Conservation (phyloP, 64 coral and sea anemone genomes). For the Montipora sp. region DNA sequence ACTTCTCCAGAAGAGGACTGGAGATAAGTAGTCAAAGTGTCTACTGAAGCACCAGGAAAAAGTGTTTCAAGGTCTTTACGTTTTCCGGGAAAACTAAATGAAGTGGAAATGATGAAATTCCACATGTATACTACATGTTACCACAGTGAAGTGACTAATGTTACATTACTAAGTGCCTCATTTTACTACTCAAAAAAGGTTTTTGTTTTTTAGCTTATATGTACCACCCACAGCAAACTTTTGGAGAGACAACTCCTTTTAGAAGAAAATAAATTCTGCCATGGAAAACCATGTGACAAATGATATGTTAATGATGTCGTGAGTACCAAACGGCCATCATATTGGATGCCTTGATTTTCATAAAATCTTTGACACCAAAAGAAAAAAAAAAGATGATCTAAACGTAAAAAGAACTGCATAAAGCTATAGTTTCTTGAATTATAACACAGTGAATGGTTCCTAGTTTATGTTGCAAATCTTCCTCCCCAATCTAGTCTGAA, state of each 20-base stretch:
- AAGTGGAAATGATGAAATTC: not conserved
- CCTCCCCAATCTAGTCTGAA: not conserved
- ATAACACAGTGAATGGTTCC: not conserved
- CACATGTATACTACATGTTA: not conserved
- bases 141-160: not conserved
- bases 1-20: conserved; percentile 44
- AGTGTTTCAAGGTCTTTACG: conserved; percentile 40
- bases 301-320: not conserved
- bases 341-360: not conserved
- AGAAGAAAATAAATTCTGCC: not conserved
- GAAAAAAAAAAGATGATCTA: not conserved
- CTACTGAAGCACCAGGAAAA: conserved; percentile 33
- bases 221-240: not conserved
- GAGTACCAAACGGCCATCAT: not conserved
- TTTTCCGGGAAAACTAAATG: conserved; percentile 1
- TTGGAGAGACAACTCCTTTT: conserved; percentile 9
- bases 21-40: conserved; percentile 39
- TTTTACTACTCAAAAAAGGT: not conserved
- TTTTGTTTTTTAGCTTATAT: conserved; percentile 3
- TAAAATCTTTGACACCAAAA: not conserved
- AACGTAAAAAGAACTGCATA: not conserved
- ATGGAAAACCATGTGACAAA: not conserved
- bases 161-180: not conserved
- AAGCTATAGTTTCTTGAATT: not conserved
- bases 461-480: not conserved